Evolutionary conservation across 2,888 invertebrate species (phyloP), one percentile per base, ranked within the genome.

Genomic region (Heliothis peltigera): DNA sequence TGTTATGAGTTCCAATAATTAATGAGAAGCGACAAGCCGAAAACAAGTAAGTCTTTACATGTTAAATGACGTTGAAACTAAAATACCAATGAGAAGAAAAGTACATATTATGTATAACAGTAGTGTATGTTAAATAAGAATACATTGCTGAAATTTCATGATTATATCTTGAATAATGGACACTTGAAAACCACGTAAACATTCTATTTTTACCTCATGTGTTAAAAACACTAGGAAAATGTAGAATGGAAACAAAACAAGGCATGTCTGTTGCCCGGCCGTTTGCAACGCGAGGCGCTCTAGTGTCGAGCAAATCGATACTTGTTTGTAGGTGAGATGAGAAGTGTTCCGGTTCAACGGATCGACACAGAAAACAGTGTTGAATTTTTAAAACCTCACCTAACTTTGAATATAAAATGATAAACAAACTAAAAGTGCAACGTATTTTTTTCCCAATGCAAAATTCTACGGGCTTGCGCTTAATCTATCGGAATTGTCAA

Each of bases 221-320:
- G 44, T 64, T 70, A 58, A 44, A 53, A 54, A 70, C n/a, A 39
- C 35, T 12, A n/a, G 39, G 8, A 52, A 52, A 39, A 39, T 39
- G 39, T 39, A 64, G 10, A 39, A 48, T 39, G 52, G 35, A 52
- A 64, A 65, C 59, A 55, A 59, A 59, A 35, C 70, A 25, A 70
- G 44, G 39, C 57, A 65, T 65, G 53, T 65, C 65, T 70, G 59
- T 42, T 59, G 59, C 49, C 35, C 35, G 54, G 59, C 54, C 49
- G 54, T 59, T 54, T 49, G 58, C 69, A 48, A 53, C 35, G 10
- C 46, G 15, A 17, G 4, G 12, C 46, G n/a, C 22, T 25, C 19
- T 25, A 64, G 44, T 53, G 48, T 28, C 62, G 67, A 44, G 58
- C 21, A 52, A 70, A 61, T 75, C 67, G 57, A 75, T 75, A 66